These are phyloP conservation scores for Sweltsa coloradensis DNA, from an alignment of 1,140 invertebrate genomes.

Conservation along the genomic window DNA sequence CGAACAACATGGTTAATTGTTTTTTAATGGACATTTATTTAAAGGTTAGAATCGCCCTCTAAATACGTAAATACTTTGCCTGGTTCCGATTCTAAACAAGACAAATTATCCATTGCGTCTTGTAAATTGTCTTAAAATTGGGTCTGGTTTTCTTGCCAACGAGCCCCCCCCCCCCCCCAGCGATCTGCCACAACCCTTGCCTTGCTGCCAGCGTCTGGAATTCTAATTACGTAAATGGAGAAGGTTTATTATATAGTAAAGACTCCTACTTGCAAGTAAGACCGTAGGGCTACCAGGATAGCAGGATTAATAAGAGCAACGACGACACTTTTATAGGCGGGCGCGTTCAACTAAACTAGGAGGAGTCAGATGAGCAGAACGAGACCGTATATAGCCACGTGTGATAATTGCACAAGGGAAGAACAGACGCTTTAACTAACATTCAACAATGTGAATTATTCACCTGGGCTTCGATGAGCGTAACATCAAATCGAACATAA, in stretches of 20 bases:
- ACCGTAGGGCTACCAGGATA: background rate
- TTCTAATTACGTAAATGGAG: constrained; percentile 6
- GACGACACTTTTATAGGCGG: background rate
- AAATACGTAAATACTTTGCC: too few species aligned
- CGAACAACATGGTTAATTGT: too few species aligned
- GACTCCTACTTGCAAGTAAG: background rate
- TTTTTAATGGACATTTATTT: too few species aligned
- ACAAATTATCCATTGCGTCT: too few species aligned
- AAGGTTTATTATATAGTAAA: constrained; percentile 4
- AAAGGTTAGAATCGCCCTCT: too few species aligned
- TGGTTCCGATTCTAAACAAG: too few species aligned
- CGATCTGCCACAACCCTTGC: background rate
- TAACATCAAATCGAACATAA: too few species aligned
- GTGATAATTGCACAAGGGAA: background rate
- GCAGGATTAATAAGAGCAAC: background rate
- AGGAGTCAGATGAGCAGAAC: background rate
- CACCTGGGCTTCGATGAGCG: background rate
- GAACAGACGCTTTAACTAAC: background rate
- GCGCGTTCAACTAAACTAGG: background rate
- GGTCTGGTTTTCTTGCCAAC: too few species aligned
- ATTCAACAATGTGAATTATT: background rate
- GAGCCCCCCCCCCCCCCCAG: background rate
- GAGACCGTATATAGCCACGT: background rate
- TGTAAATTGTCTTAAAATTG: too few species aligned
- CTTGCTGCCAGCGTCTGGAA: background rate